Percentiles rank a stretch among this genome's conserved stretches.
These are phyloP conservation scores for Darevskia mixta DNA, from an alignment of 2,797 vertebrate genomes.

Conservation along the genomic window DNA sequence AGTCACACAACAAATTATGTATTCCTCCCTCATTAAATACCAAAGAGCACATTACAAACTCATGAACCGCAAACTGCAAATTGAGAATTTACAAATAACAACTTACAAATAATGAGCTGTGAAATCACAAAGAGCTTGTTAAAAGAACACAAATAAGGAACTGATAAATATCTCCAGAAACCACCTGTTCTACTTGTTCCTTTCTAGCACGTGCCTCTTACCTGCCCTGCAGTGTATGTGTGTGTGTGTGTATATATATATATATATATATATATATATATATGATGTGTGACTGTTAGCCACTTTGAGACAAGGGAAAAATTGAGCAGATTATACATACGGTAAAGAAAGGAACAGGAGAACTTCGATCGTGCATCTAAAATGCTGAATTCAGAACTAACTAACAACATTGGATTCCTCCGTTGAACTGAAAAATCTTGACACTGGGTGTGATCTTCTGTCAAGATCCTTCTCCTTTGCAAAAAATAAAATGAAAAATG, in stretches of 20 bases:
- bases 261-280: too few relatives aligned
- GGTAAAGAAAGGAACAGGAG: background rate
- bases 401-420: background rate
- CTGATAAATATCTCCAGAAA: conserved; percentile 22
- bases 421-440: background rate
- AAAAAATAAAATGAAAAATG: too few relatives aligned
- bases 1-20: conserved; percentile 1
- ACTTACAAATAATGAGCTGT: conserved; percentile 36
- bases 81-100: conserved; percentile 30
- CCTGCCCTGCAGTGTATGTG: background rate
- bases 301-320: background rate
- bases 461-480: background rate
- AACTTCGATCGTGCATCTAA: background rate
- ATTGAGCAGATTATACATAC: background rate
- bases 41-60: conserved; percentile 18
- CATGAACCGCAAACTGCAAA: conserved; percentile 14
- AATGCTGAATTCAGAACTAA: background rate
- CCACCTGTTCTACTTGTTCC: conserved; percentile 8
- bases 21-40: conserved; percentile 16
- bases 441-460: background rate
- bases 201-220: background rate
- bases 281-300: conserved; percentile 7
- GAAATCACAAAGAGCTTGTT: conserved; percentile 33
- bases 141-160: conserved; percentile 38
- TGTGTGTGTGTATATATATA: background rate